These are phyloP conservation scores for Sinosuthora webbiana DNA, from an alignment of 2,113 vertebrate species.

Conservation along the genomic window DNA sequence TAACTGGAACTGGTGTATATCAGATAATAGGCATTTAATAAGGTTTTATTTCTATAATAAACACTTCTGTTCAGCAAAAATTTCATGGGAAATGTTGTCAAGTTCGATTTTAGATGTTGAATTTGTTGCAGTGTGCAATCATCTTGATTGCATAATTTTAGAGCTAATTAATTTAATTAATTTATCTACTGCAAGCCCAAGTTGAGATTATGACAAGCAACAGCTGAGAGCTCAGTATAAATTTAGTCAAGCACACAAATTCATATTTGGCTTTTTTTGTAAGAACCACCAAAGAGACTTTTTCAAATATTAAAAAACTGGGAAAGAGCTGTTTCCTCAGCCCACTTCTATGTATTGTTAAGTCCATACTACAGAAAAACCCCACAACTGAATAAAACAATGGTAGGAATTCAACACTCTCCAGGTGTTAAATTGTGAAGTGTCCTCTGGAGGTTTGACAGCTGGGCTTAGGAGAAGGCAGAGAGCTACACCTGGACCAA, in stretches of 20 bases:
- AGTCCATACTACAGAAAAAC: background rate
- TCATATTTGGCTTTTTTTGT: background rate
- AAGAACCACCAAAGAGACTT: background rate
- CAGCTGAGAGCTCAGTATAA: background rate
- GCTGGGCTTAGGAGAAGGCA: background rate
- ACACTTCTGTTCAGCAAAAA: background rate
- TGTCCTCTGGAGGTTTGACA: background rate
- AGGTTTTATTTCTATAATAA: background rate
- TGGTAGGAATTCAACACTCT: background rate
- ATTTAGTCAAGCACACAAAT: background rate
- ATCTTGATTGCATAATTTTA: background rate
- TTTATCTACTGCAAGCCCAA: background rate
- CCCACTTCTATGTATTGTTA: background rate
- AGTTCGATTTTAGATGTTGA: background rate
- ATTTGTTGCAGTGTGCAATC: background rate
- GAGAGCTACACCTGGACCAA: background rate
- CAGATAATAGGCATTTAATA: background rate
- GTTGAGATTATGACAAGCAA: background rate
- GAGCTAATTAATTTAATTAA: background rate
- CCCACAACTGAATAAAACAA: background rate
- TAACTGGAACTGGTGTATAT: background rate
- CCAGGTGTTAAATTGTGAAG: background rate
- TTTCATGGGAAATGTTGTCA: background rate
- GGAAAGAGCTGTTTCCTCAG: background rate
- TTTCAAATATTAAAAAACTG: background rate